A percentile compares a stretch with the other conserved stretches of the same genome.
phyloP scores from a whole-genome alignment of 2,113 vertebrate species.

The Pungitius pungitius region DNA sequence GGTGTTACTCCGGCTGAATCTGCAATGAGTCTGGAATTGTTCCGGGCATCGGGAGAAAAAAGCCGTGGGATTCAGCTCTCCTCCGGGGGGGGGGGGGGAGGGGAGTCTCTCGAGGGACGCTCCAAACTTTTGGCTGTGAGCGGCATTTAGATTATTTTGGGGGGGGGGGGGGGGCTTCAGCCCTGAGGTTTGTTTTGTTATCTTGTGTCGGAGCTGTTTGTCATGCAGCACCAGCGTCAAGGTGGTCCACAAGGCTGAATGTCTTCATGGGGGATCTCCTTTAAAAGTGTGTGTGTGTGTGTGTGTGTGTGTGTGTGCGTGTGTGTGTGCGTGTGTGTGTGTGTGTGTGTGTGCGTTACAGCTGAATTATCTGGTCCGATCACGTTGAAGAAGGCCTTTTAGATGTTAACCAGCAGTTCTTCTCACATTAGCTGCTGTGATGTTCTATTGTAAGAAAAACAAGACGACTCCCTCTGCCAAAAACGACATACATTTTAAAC shows the following conservation, averaged over 20 bases:
- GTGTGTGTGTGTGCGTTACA: too few relatives aligned
- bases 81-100: conserved; percentile 57
- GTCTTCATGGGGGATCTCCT: not conserved
- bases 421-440: not conserved
- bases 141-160: conserved; percentile 63
- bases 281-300: not conserved
- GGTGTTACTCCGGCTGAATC: conserved; percentile 51
- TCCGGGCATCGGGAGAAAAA: conserved; percentile 22
- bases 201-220: conserved; percentile 33
- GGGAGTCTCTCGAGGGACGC: conserved; percentile 45
- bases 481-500: not conserved
- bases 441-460: not conserved
- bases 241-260: conserved; percentile 26
- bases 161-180: not conserved
- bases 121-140: conserved; percentile 53
- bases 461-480: not conserved
- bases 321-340: too few relatives aligned
- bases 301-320: too few relatives aligned
- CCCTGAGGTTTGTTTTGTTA: conserved; percentile 34
- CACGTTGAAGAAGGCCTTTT: not conserved
- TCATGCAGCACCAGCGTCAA: conserved; percentile 41
- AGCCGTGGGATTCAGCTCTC: conserved; percentile 63
- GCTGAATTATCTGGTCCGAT: not conserved
- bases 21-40: conserved; percentile 65
- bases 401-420: not conserved